These are phyloP conservation scores for Sebastes diaconus DNA, from an alignment of 2,797 vertebrate species.

Conservation along the genomic window DNA sequence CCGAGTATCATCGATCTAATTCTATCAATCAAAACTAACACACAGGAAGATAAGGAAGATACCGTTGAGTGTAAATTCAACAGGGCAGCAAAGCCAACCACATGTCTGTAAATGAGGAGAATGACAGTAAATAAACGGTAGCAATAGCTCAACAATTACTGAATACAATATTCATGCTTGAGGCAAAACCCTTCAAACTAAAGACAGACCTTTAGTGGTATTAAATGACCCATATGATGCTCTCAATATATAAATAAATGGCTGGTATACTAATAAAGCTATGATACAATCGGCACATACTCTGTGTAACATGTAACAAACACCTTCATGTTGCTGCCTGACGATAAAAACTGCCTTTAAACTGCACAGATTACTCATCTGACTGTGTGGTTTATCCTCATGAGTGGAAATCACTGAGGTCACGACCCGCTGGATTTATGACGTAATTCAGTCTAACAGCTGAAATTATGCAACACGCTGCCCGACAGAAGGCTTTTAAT, in stretches of 20 bases:
- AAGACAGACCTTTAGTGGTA: not conserved
- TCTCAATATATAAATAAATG: not conserved
- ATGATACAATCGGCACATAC: not conserved
- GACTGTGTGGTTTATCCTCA: not conserved
- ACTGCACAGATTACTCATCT: not conserved
- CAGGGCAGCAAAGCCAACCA: not conserved
- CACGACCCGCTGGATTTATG: conserved; percentile 22
- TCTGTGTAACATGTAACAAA: not conserved
- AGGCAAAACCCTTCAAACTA: not conserved
- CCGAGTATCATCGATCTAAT: not conserved
- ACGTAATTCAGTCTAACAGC: conserved; percentile 47
- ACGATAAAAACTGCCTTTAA: not conserved
- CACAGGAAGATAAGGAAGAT: not conserved
- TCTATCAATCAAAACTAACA: not conserved
- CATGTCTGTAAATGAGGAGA: rapidly evolving
- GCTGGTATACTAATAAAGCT: not conserved
- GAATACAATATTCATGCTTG: not conserved
- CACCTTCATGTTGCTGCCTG: not conserved
- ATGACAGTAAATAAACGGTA: not conserved
- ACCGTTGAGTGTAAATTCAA: not conserved
- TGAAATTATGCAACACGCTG: conserved; percentile 49
- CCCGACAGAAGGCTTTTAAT: conserved; percentile 26
- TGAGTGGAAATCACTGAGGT: conserved; percentile 23
- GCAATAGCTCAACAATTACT: not conserved
- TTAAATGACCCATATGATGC: not conserved